phyloP scores from a whole-genome alignment of 2,797 vertebrate genomes.

The Poeciliopsis gracilis region DNA sequence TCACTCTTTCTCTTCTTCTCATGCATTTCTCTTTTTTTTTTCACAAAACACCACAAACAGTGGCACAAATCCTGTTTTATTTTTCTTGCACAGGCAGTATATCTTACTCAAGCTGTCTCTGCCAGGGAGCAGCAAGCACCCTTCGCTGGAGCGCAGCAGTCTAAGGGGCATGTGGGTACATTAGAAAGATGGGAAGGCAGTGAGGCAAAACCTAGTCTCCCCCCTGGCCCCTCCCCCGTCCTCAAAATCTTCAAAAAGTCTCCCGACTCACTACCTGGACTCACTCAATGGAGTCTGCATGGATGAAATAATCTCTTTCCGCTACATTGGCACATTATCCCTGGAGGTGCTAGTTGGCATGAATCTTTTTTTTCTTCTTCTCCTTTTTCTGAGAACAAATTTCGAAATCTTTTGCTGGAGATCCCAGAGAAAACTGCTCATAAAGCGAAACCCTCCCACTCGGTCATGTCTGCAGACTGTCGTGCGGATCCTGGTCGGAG shows the following conservation, averaged over 20 bases:
- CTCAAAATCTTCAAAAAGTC: slow-evolving; percentile 33
- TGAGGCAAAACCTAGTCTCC: slow-evolving; percentile 38
- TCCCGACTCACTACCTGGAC: slow-evolving; percentile 4
- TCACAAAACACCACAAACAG: slow-evolving; percentile 19
- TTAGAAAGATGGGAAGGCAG: slow-evolving; percentile 29
- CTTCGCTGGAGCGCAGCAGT: slow-evolving; percentile 50
- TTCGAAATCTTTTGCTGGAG: slow-evolving; percentile 16
- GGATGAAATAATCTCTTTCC: slow-evolving; percentile 28
- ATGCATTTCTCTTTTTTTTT: neutral
- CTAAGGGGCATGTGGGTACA: slow-evolving; percentile 46
- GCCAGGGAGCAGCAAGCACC: slow-evolving; percentile 46
- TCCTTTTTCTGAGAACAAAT: slow-evolving; percentile 16
- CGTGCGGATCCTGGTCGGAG: slow-evolving; percentile 45
- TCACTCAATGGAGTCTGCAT: slow-evolving; percentile 11
- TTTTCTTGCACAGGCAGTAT: slow-evolving; percentile 56
- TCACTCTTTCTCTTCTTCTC: slow-evolving; percentile 13
- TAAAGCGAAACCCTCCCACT: slow-evolving; percentile 37
- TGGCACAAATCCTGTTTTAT: slow-evolving; percentile 59
- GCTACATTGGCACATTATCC: slow-evolving; percentile 28
- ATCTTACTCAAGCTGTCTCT: slow-evolving; percentile 69
- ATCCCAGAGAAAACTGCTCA: slow-evolving; percentile 32
- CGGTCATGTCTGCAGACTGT: slow-evolving; percentile 46
- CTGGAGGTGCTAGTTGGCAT: slow-evolving; percentile 8
- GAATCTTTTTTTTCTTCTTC: slow-evolving; percentile 13
- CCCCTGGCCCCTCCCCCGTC: neutral